Evolutionary conservation across 1,140 invertebrate genomes (phyloP), one percentile per base, ranked within the genome.

Genomic region (Bicyclus anynana): DNA sequence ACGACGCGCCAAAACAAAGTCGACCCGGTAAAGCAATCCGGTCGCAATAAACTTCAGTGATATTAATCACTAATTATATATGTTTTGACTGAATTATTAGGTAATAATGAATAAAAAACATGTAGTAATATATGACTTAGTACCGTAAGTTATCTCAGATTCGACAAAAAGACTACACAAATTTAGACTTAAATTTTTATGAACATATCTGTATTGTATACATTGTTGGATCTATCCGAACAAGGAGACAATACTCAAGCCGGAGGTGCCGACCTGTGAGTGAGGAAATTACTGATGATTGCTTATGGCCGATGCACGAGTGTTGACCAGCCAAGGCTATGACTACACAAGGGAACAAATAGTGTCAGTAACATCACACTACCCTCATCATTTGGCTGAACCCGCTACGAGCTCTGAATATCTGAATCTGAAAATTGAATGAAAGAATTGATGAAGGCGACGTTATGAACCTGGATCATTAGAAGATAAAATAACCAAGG

Each of bases 161-260:
- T 85, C 77, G 80, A 86, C 78, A 71, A 87, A 87, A 87, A 87
- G 84, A 87, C 84, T 87, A 82, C 72, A 81, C 62, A 82, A 78
- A 77, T 80, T 84, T 83, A 85, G 82, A 84, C 62, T 87, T 75
- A 83, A 85, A 79, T 77, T 83, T 82, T 83, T 77, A 83, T 79
- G 72, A 84, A 87, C 84, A 87, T 87, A 87, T 87, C 84, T 78
- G 72, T 80, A 73, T 72, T 68, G 80, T 84, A 85, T 81, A 84
- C 74, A 78, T 73, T 60, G 67, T 68, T 65, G 75, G 67, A 74
- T 60, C 76, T 74, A 71, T 60, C 46, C 59, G 75, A 79, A 77
- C 70, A 79, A 80, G 75, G 69, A 81, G 79, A 85, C 74, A 84
- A 86, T 84, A 87, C 84, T 86, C 84, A 85, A 13, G 14, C 12